phyloP scores from a whole-genome alignment of 2,888 invertebrate genomes.

The Morpho achilles region DNA sequence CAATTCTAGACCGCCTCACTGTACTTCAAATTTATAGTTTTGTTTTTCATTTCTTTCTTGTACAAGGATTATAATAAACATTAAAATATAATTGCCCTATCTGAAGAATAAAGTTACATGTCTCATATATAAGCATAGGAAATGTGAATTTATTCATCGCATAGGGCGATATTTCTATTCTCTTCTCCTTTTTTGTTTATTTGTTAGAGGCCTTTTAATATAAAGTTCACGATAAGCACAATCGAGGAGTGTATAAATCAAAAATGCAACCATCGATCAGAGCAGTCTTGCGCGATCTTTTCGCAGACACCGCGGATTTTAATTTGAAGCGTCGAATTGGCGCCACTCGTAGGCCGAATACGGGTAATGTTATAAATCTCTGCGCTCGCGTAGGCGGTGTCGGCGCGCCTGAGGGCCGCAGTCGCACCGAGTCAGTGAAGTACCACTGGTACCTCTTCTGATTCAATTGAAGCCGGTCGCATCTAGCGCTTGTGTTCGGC shows the following conservation, averaged over 20 bases:
- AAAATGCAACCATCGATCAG: slow-evolving; percentile 65
- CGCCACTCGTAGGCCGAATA: slow-evolving; percentile 74
- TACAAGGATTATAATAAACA: no score
- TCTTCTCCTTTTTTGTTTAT: no score
- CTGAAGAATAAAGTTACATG: no score
- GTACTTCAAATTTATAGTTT: no score
- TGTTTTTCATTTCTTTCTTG: no score
- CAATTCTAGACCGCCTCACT: no score
- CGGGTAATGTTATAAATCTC: slow-evolving; percentile 78
- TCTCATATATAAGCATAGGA: no score
- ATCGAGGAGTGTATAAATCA: slow-evolving; percentile 52
- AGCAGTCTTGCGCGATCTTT: slow-evolving; percentile 50
- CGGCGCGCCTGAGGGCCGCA: slow-evolving; percentile 44
- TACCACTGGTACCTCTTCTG: slow-evolving; percentile 37
- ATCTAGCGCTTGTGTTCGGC: slow-evolving; percentile 53
- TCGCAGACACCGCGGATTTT: slow-evolving; percentile 65
- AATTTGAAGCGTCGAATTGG: slow-evolving; percentile 76
- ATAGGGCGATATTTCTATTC: no score
- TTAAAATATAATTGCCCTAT: no score
- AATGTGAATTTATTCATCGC: no score
- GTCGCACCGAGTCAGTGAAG: slow-evolving; percentile 23
- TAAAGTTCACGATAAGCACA: no score
- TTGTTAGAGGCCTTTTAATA: no score
- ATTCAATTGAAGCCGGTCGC: slow-evolving; percentile 62
- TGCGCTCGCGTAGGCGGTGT: slow-evolving; percentile 50